Conservation (phyloP, 1,140 invertebrate species). For the Monomorium pharaonis region DNA sequence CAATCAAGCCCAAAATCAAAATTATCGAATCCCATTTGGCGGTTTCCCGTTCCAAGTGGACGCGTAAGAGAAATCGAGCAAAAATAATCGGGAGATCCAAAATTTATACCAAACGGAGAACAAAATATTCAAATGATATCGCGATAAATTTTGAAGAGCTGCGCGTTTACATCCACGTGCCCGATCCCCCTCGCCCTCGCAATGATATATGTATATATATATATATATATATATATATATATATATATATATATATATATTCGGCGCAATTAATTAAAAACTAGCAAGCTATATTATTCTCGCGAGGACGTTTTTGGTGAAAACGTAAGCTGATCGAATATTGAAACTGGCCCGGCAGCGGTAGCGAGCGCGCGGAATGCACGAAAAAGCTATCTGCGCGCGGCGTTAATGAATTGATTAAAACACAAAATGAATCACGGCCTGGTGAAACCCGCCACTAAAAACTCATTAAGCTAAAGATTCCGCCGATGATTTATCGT, state of each 20-base stretch:
- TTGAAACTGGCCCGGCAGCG: slow-evolving; percentile 55
- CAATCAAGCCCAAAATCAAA: not conserved
- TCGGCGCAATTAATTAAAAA: slow-evolving; percentile 50
- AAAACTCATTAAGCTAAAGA: slow-evolving; percentile 85
- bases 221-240: too few relatives aligned
- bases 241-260: too few relatives aligned
- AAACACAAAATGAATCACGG: slow-evolving; percentile 79
- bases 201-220: too few relatives aligned
- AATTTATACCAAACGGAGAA: slow-evolving; percentile 1
- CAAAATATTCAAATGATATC: slow-evolving; percentile 24
- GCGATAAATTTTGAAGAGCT: slow-evolving; percentile 23
- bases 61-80: not conserved
- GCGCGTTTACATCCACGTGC: slow-evolving; percentile 4
- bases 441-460: slow-evolving; percentile 79
- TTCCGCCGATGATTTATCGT: slow-evolving; percentile 84
- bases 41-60: not conserved
- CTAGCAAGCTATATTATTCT: slow-evolving; percentile 54
- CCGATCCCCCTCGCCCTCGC: not conserved
- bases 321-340: slow-evolving; percentile 67
- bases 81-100: not conserved
- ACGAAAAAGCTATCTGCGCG: slow-evolving; percentile 61
- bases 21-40: not conserved
- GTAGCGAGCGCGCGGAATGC: slow-evolving; percentile 50
- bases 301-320: slow-evolving; percentile 37
- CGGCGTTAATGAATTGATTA: slow-evolving; percentile 84